phyloP scores from a whole-genome alignment of 2,113 vertebrate species.

The Chamaetylas fuelleborni region DNA sequence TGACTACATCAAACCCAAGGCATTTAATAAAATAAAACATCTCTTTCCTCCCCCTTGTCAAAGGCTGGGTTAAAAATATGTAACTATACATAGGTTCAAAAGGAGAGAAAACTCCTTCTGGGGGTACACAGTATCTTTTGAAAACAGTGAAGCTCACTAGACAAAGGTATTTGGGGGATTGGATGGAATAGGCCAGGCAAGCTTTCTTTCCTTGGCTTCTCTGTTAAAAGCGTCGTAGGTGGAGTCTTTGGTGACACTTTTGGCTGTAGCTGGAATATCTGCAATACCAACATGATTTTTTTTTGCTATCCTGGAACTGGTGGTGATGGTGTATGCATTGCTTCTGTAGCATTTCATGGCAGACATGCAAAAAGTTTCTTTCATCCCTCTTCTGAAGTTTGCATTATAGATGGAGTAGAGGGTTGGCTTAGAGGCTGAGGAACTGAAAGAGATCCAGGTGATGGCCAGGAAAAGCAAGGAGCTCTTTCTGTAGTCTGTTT shows the following conservation, averaged over 20 bases:
- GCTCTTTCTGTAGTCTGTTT: not conserved
- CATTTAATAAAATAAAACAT: slow-evolving; percentile 65
- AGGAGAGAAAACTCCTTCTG: not conserved
- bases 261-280: slow-evolving; percentile 78
- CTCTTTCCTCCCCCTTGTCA: not conserved
- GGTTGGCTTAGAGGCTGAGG: slow-evolving; percentile 88
- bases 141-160: slow-evolving; percentile 51
- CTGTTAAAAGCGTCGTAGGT: slow-evolving; percentile 88
- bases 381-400: slow-evolving; percentile 90
- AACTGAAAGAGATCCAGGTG: slow-evolving; percentile 88
- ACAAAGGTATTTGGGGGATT: slow-evolving; percentile 93
- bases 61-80: slow-evolving; percentile 26
- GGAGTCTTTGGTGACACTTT: slow-evolving; percentile 80
- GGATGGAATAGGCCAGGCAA: slow-evolving; percentile 89
- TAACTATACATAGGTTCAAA: not conserved
- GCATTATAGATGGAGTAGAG: slow-evolving; percentile 88
- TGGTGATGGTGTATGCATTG: slow-evolving; percentile 94
- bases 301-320: slow-evolving; percentile 91
- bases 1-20: not conserved
- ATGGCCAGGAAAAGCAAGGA: slow-evolving; percentile 76
- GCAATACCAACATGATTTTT: slow-evolving; percentile 92
- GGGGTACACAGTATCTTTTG: not conserved
- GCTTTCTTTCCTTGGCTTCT: slow-evolving; percentile 88
- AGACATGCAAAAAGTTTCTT: slow-evolving; percentile 96
- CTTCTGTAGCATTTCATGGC: slow-evolving; percentile 96